These are phyloP conservation scores for Drosophila bunnanda DNA, from an alignment of 2,888 invertebrate genomes.

Conservation along the genomic window DNA sequence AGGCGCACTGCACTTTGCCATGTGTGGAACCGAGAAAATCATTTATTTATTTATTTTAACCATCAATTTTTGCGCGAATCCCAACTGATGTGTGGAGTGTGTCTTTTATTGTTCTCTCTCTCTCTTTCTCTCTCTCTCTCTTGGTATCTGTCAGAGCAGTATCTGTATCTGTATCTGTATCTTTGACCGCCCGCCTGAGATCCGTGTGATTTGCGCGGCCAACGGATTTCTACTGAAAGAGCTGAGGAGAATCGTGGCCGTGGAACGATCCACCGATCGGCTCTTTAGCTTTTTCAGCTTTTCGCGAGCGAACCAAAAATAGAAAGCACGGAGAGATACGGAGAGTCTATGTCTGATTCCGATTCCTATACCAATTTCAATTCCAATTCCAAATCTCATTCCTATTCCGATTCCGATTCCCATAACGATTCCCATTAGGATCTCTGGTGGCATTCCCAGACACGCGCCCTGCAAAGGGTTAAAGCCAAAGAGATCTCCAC, in stretches of 20 bases:
- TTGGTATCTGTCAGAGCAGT: not conserved
- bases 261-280: slow-evolving; percentile 28
- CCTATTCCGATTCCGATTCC: slow-evolving; percentile 14
- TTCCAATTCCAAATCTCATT: slow-evolving; percentile 20
- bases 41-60: slow-evolving; percentile 69
- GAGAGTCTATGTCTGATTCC: slow-evolving; percentile 20
- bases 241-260: slow-evolving; percentile 33
- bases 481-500: slow-evolving; percentile 44
- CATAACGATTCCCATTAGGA: slow-evolving; percentile 1
- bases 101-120: slow-evolving; percentile 43
- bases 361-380: slow-evolving; percentile 9
- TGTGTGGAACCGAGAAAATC: slow-evolving; percentile 53
- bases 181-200: slow-evolving; percentile 46
- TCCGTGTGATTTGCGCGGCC: slow-evolving; percentile 71
- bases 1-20: slow-evolving; percentile 64
- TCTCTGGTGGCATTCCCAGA: slow-evolving; percentile 39
- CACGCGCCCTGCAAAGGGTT: slow-evolving; percentile 57
- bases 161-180: slow-evolving; percentile 11
- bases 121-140: slow-evolving; percentile 11
- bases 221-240: slow-evolving; percentile 72
- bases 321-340: slow-evolving; percentile 29
- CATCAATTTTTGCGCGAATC: slow-evolving; percentile 46
- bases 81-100: slow-evolving; percentile 34
- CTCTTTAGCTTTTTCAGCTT: slow-evolving; percentile 42
- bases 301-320: slow-evolving; percentile 43